Percentiles rank a stretch among this genome's conserved stretches.
Evolutionary conservation across 2,113 vertebrate species (phyloP).

Genomic region (Canis aureus): DNA sequence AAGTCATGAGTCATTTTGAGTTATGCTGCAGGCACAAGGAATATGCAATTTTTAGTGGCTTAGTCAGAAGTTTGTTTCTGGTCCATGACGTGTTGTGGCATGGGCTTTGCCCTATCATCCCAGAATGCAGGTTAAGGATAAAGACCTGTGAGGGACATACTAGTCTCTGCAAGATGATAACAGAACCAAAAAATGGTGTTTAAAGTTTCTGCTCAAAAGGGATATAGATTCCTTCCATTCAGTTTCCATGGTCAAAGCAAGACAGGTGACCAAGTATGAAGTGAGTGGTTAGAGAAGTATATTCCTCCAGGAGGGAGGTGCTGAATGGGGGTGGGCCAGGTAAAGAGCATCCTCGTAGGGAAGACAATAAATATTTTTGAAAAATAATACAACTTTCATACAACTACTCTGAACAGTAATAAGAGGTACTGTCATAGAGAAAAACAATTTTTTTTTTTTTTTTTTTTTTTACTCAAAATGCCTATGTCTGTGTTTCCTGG

Average conservation of each 20-base stretch:
- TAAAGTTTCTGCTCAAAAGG: background rate
- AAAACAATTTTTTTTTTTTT: background rate
- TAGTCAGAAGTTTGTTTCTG: background rate
- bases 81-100: background rate
- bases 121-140: background rate
- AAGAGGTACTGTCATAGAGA: background rate
- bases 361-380: background rate
- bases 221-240: background rate
- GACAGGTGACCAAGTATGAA: background rate
- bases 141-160: background rate
- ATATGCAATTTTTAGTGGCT: background rate
- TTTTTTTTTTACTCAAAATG: background rate
- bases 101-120: background rate
- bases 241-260: background rate
- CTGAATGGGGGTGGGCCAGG: background rate
- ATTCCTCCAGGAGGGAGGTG: fast-evolving
- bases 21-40: background rate
- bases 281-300: background rate
- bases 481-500: background rate
- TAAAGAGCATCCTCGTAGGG: background rate
- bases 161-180: background rate
- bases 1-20: background rate
- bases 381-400: background rate
- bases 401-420: background rate
- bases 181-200: background rate